Evolutionary conservation across 2,797 vertebrate genomes (phyloP).

Genomic region (Telmatherina bonti): DNA sequence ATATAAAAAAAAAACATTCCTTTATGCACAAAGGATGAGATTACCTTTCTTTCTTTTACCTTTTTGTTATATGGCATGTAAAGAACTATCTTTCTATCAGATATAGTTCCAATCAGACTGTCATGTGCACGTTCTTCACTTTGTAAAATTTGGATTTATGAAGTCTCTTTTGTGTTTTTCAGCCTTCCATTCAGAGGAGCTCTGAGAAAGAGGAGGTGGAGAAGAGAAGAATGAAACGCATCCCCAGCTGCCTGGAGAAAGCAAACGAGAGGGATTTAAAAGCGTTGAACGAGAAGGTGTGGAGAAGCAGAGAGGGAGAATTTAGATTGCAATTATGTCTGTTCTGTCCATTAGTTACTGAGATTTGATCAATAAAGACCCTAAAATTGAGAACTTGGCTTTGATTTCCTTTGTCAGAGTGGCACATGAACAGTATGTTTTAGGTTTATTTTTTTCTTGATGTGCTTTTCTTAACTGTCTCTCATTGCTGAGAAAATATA

Average conservation of each 20-base stretch:
- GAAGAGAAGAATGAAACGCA: background rate
- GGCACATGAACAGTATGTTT: background rate
- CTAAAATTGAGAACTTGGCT: background rate
- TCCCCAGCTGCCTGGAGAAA: background rate
- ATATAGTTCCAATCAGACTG: background rate
- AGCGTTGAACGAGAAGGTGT: background rate
- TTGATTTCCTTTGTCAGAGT: background rate
- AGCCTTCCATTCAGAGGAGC: slow-evolving; percentile 77
- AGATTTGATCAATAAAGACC: slow-evolving; percentile 51
- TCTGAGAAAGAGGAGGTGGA: slow-evolving; percentile 46
- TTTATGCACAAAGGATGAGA: background rate
- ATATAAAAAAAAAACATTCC: background rate
- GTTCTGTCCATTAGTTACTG: slow-evolving; percentile 11
- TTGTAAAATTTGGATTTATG: slow-evolving; percentile 5
- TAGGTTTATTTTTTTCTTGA: background rate
- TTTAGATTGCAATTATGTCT: slow-evolving; percentile 11
- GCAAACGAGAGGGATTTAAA: background rate
- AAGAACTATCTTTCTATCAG: background rate
- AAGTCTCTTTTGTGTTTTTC: slow-evolving; percentile 34
- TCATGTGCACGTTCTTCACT: background rate
- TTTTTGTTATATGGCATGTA: background rate
- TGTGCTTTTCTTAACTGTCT: background rate
- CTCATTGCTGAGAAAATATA: too few relatives aligned
- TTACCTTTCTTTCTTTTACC: background rate
- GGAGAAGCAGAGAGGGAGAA: slow-evolving; percentile 2